A percentile compares a stretch with the other conserved stretches of the same genome.
Conservation (phyloP, 2,113 vertebrate species). For the Solea senegalensis region DNA sequence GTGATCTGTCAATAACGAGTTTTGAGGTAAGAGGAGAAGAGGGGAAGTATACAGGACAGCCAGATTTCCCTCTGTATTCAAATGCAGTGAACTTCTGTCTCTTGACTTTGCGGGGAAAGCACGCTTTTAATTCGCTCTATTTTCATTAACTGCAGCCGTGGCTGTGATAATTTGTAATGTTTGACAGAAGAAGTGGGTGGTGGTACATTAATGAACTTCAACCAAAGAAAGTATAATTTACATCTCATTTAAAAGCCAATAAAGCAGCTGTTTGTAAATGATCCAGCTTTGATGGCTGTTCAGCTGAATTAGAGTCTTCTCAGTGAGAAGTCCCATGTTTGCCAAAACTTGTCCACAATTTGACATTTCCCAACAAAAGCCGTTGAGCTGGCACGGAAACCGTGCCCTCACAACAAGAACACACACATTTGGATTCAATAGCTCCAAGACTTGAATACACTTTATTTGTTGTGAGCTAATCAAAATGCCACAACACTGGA, state of each 20-base stretch:
- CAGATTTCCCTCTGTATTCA: neutral
- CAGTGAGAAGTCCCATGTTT: neutral
- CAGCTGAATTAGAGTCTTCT: neutral
- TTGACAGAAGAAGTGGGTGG: neutral
- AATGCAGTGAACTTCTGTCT: neutral
- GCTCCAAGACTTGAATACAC: too few species aligned
- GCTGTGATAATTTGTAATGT: neutral
- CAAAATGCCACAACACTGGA: too few species aligned
- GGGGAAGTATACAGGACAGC: too few species aligned
- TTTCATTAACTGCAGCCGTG: neutral
- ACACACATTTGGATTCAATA: too few species aligned
- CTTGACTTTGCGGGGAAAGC: neutral
- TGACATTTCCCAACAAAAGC: neutral
- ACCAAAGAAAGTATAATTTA: neutral
- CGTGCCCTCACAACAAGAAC: too few species aligned
- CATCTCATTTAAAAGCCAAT: neutral
- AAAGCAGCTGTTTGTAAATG: neutral
- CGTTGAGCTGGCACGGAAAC: too few species aligned
- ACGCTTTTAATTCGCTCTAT: neutral
- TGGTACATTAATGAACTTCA: too few species aligned
- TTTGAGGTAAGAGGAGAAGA: conserved; percentile 23
- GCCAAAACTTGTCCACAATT: neutral
- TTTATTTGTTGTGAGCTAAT: too few species aligned
- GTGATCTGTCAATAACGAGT: conserved; percentile 33
- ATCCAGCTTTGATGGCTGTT: neutral